Evolutionary conservation across 2,113 vertebrate species (phyloP).

Genomic region (Gallinago paraguaiae): DNA sequence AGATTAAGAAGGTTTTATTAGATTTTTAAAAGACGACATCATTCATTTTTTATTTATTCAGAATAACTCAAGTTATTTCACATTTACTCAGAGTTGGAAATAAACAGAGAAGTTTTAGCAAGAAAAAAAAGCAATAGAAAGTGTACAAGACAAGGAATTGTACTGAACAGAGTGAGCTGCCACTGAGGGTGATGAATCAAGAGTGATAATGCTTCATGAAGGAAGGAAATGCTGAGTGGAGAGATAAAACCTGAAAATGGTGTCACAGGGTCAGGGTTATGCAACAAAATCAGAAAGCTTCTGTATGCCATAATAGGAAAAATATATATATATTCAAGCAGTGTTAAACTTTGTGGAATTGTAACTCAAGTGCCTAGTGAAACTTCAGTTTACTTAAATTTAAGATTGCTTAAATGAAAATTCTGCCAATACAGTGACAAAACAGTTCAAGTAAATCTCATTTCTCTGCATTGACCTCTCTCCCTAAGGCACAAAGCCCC

Average conservation of each 20-base stretch:
- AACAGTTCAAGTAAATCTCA: not conserved
- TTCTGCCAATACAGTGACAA: not conserved
- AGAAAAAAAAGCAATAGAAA: slow-evolving; percentile 17
- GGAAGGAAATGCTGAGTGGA: slow-evolving; percentile 3
- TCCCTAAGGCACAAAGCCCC: not conserved
- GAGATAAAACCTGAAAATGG: slow-evolving; percentile 27
- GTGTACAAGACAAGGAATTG: not conserved
- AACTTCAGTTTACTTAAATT: not conserved
- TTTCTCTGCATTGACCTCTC: not conserved
- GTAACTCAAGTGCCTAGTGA: not conserved
- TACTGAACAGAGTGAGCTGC: slow-evolving; percentile 20
- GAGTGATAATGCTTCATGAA: not conserved
- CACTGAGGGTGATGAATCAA: not conserved
- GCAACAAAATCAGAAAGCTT: slow-evolving; percentile 17
- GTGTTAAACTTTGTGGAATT: not conserved
- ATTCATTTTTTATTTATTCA: slow-evolving; percentile 8
- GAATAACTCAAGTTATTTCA: not conserved
- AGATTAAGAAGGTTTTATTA: not conserved
- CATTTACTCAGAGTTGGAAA: not conserved
- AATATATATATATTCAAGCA: not conserved
- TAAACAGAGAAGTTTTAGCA: not conserved
- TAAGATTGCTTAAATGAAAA: not conserved
- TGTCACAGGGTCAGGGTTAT: not conserved
- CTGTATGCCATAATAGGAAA: not conserved
- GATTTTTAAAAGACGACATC: not conserved